Percentiles rank a stretch among this genome's conserved stretches.
These are phyloP conservation scores for Heterodera filipjevi DNA, from an alignment of 2,888 invertebrate genomes.

Conservation along the genomic window DNA sequence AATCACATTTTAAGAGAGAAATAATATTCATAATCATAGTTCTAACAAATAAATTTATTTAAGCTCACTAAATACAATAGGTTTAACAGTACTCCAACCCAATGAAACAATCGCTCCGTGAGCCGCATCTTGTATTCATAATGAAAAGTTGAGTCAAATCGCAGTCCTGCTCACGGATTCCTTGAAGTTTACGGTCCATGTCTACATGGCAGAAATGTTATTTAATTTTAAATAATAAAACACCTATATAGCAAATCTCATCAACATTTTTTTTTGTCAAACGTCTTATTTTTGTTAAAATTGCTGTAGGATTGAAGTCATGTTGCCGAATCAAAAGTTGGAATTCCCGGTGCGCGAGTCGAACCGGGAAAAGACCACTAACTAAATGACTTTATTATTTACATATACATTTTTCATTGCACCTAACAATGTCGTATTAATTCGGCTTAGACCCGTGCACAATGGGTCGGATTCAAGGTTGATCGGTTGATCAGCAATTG, in stretches of 20 bases:
- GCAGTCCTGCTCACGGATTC: neutral
- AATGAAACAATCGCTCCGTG: neutral
- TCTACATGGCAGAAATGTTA: neutral
- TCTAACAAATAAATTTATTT: neutral
- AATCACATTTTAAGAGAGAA: no score
- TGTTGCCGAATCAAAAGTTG: neutral
- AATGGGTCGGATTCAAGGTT: neutral
- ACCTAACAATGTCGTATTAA: neutral
- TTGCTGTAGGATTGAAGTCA: neutral
- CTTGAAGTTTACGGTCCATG: neutral
- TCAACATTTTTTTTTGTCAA: neutral
- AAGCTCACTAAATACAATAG: neutral
- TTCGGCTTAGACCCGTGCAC: neutral
- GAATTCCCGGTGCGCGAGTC: neutral
- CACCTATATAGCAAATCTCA: neutral
- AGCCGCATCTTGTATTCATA: neutral
- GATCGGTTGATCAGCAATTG: neutral
- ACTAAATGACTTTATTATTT: neutral
- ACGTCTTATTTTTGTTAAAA: neutral
- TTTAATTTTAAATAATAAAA: neutral
- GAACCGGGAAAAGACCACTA: neutral
- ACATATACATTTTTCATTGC: neutral
- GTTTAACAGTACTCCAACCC: neutral
- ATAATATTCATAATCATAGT: neutral
- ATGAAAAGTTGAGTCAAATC: neutral